Evolutionary conservation across 2,113 vertebrate genomes (phyloP), one percentile per base, ranked within the genome.

Genomic region (Diadophis punctatus): DNA sequence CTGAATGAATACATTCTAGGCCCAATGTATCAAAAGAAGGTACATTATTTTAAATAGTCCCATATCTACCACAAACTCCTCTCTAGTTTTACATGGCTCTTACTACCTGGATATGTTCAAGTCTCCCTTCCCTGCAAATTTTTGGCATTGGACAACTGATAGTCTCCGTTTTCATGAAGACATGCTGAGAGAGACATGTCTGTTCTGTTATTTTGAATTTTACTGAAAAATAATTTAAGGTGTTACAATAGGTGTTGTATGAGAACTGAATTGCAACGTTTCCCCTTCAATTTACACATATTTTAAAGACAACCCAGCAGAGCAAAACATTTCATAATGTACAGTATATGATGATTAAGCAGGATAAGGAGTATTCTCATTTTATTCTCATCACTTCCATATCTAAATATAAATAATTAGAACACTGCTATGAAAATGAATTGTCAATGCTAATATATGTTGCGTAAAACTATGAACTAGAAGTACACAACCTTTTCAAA

Each of bases 381-480:
- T 93, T 88, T 3, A 86, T 93, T 86, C n/a, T 95, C 93, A 95
- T 92, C 93, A 94, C 84, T 93, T 88, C 48, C 88, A 49, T 46
- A 91, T 89, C 94, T 93, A 92, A 95, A 96, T 89, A 93, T 20
- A 43, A 87, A 92, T 93, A 95, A 96, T 91, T 93, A 90, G 94
- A 97, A 93, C n/a, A 52, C 16, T 93, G 93, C 94, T 94, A 94
- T 39, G 4, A 94, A 96, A 95, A 93, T 92, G 95, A 96, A 93
- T 95, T 93, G 93, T 49, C 95, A 92, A 95, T 94, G 90, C 88
- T 95, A 56, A 23, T 23, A 23, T 94, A 91, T 53, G 92, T 95
- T 91, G 52, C 93, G 93, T 96, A 97, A 96, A 84, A 96, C 94
- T 49, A 87, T 95, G 91, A 95, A 94, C 94, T 97, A 96, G 93